Evolutionary conservation across 2,797 vertebrate species (phyloP).

Genomic region (Esox lucius): DNA sequence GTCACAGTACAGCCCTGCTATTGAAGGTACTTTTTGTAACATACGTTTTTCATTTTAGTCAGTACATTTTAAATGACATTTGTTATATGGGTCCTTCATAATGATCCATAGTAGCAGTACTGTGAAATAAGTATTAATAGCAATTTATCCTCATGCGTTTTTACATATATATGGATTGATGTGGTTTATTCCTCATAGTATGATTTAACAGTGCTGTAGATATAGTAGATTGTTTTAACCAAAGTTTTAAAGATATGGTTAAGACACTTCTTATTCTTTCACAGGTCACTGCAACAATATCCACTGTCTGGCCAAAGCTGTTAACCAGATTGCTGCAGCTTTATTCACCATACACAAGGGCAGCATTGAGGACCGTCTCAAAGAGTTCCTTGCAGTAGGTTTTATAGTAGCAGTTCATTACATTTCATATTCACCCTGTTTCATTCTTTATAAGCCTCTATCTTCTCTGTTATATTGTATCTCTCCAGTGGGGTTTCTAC

Average conservation of each 20-base stretch:
- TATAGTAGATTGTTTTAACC: neutral
- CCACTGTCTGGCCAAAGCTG: conserved; percentile 85
- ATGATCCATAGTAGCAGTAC: neutral
- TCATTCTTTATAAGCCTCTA: neutral
- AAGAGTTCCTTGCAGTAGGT: conserved; percentile 97
- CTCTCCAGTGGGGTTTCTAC: neutral
- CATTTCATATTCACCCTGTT: neutral
- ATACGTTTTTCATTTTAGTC: neutral
- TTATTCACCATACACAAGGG: conserved; percentile 77
- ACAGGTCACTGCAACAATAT: conserved; percentile 87
- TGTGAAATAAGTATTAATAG: neutral
- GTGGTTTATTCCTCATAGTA: neutral
- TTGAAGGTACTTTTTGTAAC: conserved; percentile 83
- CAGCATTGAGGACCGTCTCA: conserved; percentile 98
- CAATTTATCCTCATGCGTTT: neutral
- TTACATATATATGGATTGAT: neutral
- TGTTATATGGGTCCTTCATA: neutral
- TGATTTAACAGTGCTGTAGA: neutral
- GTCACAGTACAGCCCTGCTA: conserved; percentile 98
- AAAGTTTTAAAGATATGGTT: neutral
- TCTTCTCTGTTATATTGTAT: neutral
- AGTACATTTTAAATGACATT: neutral
- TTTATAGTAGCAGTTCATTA: neutral
- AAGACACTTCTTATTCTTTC: conserved; percentile 13
- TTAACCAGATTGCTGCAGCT: conserved; percentile 57